Evolutionary conservation across 2,888 invertebrate species (phyloP).

Genomic region (Chrysina gloriosa): DNA sequence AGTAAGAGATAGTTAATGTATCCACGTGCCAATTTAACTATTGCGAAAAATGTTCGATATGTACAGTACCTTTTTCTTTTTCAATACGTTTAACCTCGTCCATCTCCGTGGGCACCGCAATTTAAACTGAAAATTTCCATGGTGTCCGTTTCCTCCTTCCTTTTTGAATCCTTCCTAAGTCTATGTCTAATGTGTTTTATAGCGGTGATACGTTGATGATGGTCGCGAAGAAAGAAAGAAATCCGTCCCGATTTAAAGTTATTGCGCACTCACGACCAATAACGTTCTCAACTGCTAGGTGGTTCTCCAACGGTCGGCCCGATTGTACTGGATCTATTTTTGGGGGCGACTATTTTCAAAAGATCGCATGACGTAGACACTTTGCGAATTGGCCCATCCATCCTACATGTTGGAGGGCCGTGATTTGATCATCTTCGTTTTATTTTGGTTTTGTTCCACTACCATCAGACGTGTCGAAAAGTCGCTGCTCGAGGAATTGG

Average conservation of each 20-base stretch:
- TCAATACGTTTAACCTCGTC: conserved; percentile 46
- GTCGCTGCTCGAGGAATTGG: neutral
- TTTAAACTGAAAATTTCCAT: conserved; percentile 50
- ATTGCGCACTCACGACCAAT: conserved; percentile 36
- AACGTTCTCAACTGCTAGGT: conserved; percentile 36
- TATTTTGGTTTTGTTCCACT: conserved; percentile 23
- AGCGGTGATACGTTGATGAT: conserved; percentile 10
- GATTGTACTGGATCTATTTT: conserved; percentile 43
- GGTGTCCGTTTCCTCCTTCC: conserved; percentile 38
- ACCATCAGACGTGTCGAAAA: neutral
- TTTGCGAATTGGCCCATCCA: conserved; percentile 38
- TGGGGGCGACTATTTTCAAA: conserved; percentile 43
- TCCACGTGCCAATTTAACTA: neutral
- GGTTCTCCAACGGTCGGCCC: conserved; percentile 39
- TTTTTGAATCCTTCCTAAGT: conserved; percentile 1
- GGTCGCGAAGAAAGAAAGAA: conserved; percentile 31
- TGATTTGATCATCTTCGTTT: conserved; percentile 9
- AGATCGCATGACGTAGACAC: conserved; percentile 39
- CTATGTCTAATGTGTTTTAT: conserved; percentile 22
- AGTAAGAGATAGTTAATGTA: neutral
- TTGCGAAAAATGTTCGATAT: neutral
- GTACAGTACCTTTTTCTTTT: conserved; percentile 43
- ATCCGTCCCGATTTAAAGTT: conserved; percentile 26
- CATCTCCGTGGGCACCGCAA: conserved; percentile 48
- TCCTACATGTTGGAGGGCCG: conserved; percentile 24